Evolutionary conservation across 2,888 invertebrate genomes (phyloP), one percentile per base, ranked within the genome.

Genomic region (Scaptomyza reducta): DNA sequence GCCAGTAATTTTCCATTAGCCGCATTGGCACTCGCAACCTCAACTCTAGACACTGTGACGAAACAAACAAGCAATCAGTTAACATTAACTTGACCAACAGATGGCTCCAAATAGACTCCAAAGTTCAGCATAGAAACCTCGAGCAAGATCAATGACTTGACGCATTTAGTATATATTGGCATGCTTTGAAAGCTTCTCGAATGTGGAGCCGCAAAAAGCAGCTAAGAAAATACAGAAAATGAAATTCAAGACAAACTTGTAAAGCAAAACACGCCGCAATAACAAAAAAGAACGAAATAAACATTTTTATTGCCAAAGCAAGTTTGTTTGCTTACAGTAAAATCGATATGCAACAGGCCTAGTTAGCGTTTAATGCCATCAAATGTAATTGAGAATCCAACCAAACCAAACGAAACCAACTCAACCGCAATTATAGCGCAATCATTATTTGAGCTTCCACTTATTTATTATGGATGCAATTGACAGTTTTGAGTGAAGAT

Each of bases 101-200:
- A 58, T 60, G 47, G 35, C 42, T 33, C 33, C 49, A 58, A 51
- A 68, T 25, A 49, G 42, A 82, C 55, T 66, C 45, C 61, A 71
- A 67, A 68, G 60, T 53, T 53, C 54, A 76, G 69, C 38, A 35
- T 2, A 1, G 13, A 53, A 38, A 46, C 80, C 81, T 79, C 68
- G 82, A 71, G 65, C 81, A 69, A 83, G 81, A 81, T 79, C 84
- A 79, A 84, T 77, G 81, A 75, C 87, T 86, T 63, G 71, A 45
- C 33, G 65, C 38, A 65, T 47, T 33, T 55, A 41, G 44, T 50
- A 27, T 50, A 10, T 45, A 27, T 16, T 3, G 41, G 10, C 35
- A 2, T 44, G 25, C 38, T 41, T 63, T 18, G 2, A 42, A 70
- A 38, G 54, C 62, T 72, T 79, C 57, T 70, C 53, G 58, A 69